Evolutionary conservation across 2,797 vertebrate genomes (phyloP).

Genomic region (Lutjanus campechanus): DNA sequence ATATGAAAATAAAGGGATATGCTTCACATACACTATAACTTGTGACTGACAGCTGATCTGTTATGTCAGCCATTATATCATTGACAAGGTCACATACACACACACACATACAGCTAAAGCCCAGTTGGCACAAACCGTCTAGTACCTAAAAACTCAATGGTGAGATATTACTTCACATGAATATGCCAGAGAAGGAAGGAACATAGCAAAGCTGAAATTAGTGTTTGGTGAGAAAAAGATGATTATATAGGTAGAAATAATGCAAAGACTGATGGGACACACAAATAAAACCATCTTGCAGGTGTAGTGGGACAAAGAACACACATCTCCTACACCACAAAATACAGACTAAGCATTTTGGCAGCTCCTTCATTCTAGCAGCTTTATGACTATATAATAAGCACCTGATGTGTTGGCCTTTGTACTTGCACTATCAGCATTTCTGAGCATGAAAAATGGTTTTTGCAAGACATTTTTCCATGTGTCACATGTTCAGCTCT

Average conservation of each 20-base stretch:
- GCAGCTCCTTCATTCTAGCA: constrained; percentile 40
- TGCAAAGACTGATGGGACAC: constrained; percentile 3
- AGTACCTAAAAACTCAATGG: constrained; percentile 12
- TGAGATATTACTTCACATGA: neutral
- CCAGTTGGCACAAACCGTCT: constrained; percentile 18
- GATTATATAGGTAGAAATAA: constrained; percentile 14
- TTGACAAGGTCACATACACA: constrained; percentile 1
- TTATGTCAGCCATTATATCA: constrained; percentile 29
- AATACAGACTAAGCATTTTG: constrained; percentile 57
- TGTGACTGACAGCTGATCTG: constrained; percentile 27
- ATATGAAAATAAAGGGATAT: neutral
- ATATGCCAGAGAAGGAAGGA: neutral
- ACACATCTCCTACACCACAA: constrained; percentile 19
- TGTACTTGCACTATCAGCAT: constrained; percentile 63
- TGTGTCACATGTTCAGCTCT: constrained; percentile 12
- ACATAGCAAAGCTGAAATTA: constrained; percentile 5
- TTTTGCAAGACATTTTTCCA: constrained; percentile 25
- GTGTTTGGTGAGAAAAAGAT: neutral
- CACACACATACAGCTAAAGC: neutral
- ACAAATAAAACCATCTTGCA: constrained; percentile 40
- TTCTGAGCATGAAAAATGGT: constrained; percentile 46
- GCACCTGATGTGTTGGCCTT: constrained; percentile 54
- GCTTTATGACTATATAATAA: constrained; percentile 62
- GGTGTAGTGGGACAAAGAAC: constrained; percentile 22
- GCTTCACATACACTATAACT: neutral